Percentiles rank a stretch among this genome's conserved stretches.
Evolutionary conservation across 2,888 invertebrate species (phyloP).

Genomic region (Xestobium rufovillosum): DNA sequence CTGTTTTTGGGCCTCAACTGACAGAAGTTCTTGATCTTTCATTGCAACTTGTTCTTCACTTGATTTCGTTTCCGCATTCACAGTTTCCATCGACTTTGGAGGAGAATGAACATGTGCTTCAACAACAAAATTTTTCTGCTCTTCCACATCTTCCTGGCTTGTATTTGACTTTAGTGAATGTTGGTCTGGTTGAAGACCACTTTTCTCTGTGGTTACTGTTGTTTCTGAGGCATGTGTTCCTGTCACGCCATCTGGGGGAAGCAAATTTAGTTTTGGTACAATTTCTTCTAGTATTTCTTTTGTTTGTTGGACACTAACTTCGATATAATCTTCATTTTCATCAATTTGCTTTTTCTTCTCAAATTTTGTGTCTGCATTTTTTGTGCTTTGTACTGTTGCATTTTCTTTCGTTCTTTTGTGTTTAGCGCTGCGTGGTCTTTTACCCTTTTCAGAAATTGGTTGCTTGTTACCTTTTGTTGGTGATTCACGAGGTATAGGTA

Average conservation of each 20-base stretch:
- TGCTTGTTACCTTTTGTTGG: constrained; percentile 7
- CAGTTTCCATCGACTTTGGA: constrained; percentile 24
- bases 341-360: no score
- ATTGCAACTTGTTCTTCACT: constrained; percentile 23
- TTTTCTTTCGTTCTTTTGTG: constrained; percentile 14
- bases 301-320: not conserved
- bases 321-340: no score
- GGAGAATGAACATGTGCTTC: constrained; percentile 41
- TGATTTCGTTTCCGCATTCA: not conserved
- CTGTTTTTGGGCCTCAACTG: constrained; percentile 18
- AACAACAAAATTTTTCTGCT: constrained; percentile 34
- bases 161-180: constrained; percentile 34
- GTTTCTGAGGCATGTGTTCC: no score
- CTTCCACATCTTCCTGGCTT: constrained; percentile 36
- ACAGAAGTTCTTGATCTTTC: no score
- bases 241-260: no score
- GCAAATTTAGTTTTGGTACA: not conserved
- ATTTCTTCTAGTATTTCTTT: not conserved
- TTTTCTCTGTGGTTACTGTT: constrained; percentile 6
- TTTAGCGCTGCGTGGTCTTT: constrained; percentile 34
- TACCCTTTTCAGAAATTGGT: constrained; percentile 19
- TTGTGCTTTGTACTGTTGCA: not conserved
- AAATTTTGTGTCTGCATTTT: not conserved
- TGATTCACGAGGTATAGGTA: not conserved
- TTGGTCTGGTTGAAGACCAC: constrained; percentile 23